Base-by-base conservation (phyloP, 1,140 invertebrate genomes). In the Monomorium pharaonis region DNA sequence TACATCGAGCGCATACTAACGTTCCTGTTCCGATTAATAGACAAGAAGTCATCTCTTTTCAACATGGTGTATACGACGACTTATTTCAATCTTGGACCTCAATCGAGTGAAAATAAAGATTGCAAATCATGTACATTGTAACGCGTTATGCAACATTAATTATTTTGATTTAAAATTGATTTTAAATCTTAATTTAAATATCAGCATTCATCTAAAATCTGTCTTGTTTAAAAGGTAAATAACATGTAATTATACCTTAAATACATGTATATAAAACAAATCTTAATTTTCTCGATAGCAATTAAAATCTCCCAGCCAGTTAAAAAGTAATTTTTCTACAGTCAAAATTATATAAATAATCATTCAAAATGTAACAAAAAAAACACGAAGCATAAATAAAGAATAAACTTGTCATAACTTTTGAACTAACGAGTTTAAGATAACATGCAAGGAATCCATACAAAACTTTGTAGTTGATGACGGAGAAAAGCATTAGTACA, bases 11-110 rank as follows among this genome's bases (percentile, higher is more conserved):
- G 67, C 37, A 37, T 24, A 70, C 24, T 58, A 65, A 83, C 56
- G 54, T 67, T 67, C 44, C 58, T 24, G 27, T 44, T 7, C 37
- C 78, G 78, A 83, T 83, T 83, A 83, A 83, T 83, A 67, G 67
- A 83, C 51, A 47, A 37, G 24, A 83, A 83, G 67, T 37, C 51
- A 83, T 83, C 54, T 83, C 74, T 83, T 74, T 60, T 37, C 51
- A 72, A 60, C 4, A 14, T 44, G 65, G 51, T 56, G 47, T 70
- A 37, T 44, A 60, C 21, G 63, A 44, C n/a, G 30, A 44, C 67
- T 51, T n/a, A 60, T 74, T 83, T 44, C 67, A 27, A 37, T 60
- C 27, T 83, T 74, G 51, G 47, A n/a, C n/a, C 37, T 60, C n/a
- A 65, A 62, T 74, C 51, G 67, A 37, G 33, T 30, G 51, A 81